Conservation (phyloP, 37 sponge, comb jelly and placozoan species). For the Halichondria panicea region DNA sequence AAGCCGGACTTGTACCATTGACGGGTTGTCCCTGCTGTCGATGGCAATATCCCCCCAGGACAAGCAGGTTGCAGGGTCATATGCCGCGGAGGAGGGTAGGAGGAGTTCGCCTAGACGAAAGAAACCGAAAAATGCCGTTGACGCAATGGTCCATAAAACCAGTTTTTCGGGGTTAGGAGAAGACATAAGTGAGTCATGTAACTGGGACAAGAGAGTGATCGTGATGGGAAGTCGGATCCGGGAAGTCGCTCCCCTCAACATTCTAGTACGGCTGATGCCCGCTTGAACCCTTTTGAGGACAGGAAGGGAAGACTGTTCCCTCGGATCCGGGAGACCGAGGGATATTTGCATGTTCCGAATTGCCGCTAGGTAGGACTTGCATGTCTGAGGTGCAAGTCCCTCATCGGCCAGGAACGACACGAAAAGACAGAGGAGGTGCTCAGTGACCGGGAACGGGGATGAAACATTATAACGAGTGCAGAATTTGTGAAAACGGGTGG, state of each 20-base stretch:
- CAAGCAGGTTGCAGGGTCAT: slow-evolving; percentile 12
- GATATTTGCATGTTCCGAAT: slow-evolving; percentile 27
- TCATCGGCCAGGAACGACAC: slow-evolving; percentile 28
- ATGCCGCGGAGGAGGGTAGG: slow-evolving; percentile 3
- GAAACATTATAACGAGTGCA: slow-evolving; percentile 12
- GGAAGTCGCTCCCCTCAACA: background rate
- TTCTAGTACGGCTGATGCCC: slow-evolving; percentile 17
- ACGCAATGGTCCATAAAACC: slow-evolving; percentile 49
- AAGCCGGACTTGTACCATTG: slow-evolving; percentile 18
- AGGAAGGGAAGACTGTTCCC: slow-evolving; percentile 38
- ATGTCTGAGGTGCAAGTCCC: slow-evolving; percentile 26
- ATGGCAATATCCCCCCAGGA: slow-evolving; percentile 37
- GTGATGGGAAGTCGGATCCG: slow-evolving; percentile 42
- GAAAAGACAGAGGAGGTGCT: slow-evolving; percentile 46
- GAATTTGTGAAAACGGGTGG: slow-evolving; percentile 22
- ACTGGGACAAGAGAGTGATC: slow-evolving; percentile 3
- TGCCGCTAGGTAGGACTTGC: slow-evolving; percentile 50
- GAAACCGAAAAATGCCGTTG: slow-evolving; percentile 49
- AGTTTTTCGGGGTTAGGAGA: background rate
- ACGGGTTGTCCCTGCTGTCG: slow-evolving; percentile 4
- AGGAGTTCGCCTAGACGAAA: slow-evolving; percentile 37
- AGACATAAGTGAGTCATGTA: background rate
- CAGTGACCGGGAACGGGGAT: slow-evolving; percentile 44
- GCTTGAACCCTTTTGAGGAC: slow-evolving; percentile 22
- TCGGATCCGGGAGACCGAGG: slow-evolving; percentile 36